Percentiles rank a stretch among this genome's conserved stretches.
These are phyloP conservation scores for Pelobates cultripes DNA, from an alignment of 2,797 vertebrate species.

Conservation along the genomic window DNA sequence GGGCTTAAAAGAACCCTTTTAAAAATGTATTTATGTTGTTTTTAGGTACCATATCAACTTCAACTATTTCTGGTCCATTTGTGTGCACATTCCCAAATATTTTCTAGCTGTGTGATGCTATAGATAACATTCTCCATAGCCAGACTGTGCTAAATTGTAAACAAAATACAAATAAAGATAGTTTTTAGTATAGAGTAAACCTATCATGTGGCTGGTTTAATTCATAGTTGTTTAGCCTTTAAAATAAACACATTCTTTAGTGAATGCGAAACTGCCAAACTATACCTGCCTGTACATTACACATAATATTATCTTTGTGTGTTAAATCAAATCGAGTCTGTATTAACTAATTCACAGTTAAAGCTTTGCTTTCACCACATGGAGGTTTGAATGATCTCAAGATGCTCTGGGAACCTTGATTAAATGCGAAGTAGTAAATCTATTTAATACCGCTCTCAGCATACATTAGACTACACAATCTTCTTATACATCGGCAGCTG, in stretches of 20 bases:
- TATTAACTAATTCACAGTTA: slow-evolving; percentile 24
- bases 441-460: slow-evolving; percentile 24
- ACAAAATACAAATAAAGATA: slow-evolving; percentile 4
- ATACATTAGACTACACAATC: slow-evolving; percentile 15
- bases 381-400: slow-evolving; percentile 9
- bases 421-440: slow-evolving; percentile 33
- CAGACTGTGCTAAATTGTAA: background rate
- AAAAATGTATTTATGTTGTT: background rate
- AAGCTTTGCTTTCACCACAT: slow-evolving; percentile 20
- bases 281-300: slow-evolving; percentile 13
- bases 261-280: slow-evolving; percentile 3
- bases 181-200: slow-evolving; percentile 2
- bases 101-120: background rate
- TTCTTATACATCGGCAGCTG: slow-evolving; percentile 18
- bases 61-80: no score
- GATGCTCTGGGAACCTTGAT: slow-evolving; percentile 14
- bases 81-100: background rate
- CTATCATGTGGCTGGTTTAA: background rate
- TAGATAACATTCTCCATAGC: background rate
- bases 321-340: background rate
- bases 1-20: background rate
- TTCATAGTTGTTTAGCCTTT: slow-evolving; percentile 1
- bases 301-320: slow-evolving; percentile 30
- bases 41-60: slow-evolving; percentile 4
- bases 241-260: slow-evolving; percentile 18